Percentiles rank a stretch among this genome's conserved stretches.
phyloP scores from a whole-genome alignment of 92 coral and sea anemone genomes.

The Montipora capitata region DNA sequence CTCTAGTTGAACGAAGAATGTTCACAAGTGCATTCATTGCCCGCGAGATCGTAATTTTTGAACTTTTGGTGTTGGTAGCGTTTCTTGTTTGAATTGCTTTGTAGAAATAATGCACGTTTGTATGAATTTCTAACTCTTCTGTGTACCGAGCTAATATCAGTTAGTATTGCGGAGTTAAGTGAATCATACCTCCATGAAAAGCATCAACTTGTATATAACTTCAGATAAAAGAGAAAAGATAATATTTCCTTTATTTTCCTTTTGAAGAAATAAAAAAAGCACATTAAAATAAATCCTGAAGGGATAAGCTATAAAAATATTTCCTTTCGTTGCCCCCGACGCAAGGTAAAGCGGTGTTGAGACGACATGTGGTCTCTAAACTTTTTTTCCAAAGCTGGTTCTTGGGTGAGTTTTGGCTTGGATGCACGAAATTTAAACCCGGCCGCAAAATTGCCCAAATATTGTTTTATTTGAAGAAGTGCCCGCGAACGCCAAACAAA shows the following conservation, averaged over 20 bases:
- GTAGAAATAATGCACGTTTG: slow-evolving; percentile 85
- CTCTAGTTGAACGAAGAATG: slow-evolving; percentile 29
- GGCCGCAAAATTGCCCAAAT: slow-evolving; percentile 86
- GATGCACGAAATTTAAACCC: slow-evolving; percentile 88
- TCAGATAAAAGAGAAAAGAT: slow-evolving; percentile 79
- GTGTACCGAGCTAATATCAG: slow-evolving; percentile 82
- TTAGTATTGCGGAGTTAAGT: slow-evolving; percentile 73
- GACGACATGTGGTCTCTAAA: slow-evolving; percentile 44
- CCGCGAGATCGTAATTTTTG: slow-evolving; percentile 58
- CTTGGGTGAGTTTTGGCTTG: slow-evolving; percentile 56
- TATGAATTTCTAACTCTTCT: slow-evolving; percentile 79
- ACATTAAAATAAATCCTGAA: slow-evolving; percentile 86
- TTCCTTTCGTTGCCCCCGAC: slow-evolving; percentile 32
- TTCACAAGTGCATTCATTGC: slow-evolving; percentile 42
- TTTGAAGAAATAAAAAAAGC: slow-evolving; percentile 91
- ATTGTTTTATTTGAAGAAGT: slow-evolving; percentile 91
- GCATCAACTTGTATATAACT: slow-evolving; percentile 82
- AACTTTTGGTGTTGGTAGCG: slow-evolving; percentile 69
- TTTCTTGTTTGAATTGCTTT: slow-evolving; percentile 80
- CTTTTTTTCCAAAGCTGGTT: slow-evolving; percentile 57
- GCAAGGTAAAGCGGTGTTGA: slow-evolving; percentile 44
- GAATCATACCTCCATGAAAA: slow-evolving; percentile 76
- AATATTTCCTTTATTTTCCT: slow-evolving; percentile 91
- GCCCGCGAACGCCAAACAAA: slow-evolving; percentile 92
- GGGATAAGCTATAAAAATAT: slow-evolving; percentile 62